Conservation (phyloP, 2,888 invertebrate species). For the Aphelenchoides bicaudatus region DNA sequence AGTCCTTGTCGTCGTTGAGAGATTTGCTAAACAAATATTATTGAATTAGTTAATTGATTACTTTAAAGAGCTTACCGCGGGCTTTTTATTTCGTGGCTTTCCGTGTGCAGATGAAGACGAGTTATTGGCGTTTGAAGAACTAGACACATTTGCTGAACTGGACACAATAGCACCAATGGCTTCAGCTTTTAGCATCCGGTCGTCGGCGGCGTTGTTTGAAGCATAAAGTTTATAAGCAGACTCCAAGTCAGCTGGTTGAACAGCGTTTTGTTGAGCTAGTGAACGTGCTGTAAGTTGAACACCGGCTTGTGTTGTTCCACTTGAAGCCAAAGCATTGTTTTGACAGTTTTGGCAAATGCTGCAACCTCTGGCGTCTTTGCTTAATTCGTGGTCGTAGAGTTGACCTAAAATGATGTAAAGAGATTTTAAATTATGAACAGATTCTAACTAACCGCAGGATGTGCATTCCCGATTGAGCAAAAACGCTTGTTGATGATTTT, state of each 20-base stretch:
- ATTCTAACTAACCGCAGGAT: too few relatives aligned
- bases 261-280: not conserved
- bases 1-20: conserved; percentile 53
- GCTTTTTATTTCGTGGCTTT: conserved; percentile 2
- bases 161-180: not conserved
- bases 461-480: conserved; percentile 23
- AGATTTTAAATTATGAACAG: too few relatives aligned
- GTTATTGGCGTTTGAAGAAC: not conserved
- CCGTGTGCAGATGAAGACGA: not conserved
- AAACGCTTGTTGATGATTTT: conserved; percentile 9
- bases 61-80: conserved; percentile 8
- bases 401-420: too few relatives aligned
- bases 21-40: conserved; percentile 18
- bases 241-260: conserved; percentile 1
- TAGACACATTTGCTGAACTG: not conserved
- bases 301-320: not conserved
- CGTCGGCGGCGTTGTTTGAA: not conserved
- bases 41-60: not conserved
- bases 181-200: not conserved
- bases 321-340: not conserved
- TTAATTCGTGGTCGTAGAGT: conserved; percentile 20
- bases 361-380: conserved; percentile 24
- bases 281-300: too few relatives aligned
- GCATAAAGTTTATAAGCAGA: conserved; percentile 12
- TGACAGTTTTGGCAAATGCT: conserved; percentile 13